Evolutionary conservation across 2,113 vertebrate species (phyloP), one percentile per base, ranked within the genome.

Genomic region (Peromyscus californicus): DNA sequence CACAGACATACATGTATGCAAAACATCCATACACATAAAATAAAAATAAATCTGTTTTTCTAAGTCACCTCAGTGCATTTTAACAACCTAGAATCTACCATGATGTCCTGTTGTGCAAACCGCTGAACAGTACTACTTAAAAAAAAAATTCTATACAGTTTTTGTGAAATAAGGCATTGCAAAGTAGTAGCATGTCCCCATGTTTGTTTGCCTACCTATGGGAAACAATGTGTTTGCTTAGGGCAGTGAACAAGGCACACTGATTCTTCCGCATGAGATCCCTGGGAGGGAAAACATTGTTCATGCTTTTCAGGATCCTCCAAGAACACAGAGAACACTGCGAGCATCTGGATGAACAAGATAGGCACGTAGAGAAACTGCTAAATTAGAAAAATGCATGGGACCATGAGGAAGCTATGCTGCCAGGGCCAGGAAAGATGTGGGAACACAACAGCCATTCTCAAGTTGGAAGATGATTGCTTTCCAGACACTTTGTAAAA

Each of bases 361-460:
- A 82, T 0, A 57, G 88, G 59, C 65, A 65, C 0, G 0, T 0
- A 69, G 51, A 85, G 51, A 85, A 94, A 95, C 26, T 88, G 70
- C 79, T 80, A 39, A 84, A 54, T 78, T 78, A 92, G 83, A 79
- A 91, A 96, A 95, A 36, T 29, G 9, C 10, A 22, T 33, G 39
- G 21, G 89, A 92, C 72, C 82, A 90, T 78, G 59, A 89, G 22
- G 67, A 97, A 89, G 89, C 12, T 70, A 57, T 33, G 51, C 85
- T 92, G 39, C 54, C 42, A 8, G 36, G 92, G 42, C 54, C 39
- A 94, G 83, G 83, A 86, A 92, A 48, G 31, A 22, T 54, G 16
- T 45, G 42, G 69, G 85, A 95, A 90, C 42, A 63, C 76, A 91
- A 74, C 19, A 61, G 22, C 33, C 51, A 29, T 72, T 75, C 54